Base-by-base conservation (phyloP, 2,113 vertebrate genomes). In the Sturnus vulgaris region DNA sequence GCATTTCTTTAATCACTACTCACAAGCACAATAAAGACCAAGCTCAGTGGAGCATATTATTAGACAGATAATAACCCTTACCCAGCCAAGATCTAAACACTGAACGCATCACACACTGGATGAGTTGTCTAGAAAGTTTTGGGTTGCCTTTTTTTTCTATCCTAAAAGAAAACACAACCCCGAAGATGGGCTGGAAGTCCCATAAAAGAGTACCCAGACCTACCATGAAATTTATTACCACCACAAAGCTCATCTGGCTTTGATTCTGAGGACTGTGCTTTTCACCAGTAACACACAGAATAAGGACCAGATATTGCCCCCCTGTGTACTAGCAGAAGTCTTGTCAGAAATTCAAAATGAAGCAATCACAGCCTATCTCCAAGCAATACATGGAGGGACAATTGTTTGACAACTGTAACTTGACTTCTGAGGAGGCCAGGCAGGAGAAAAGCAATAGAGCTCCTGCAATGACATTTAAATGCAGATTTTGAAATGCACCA, bases 21-120 rank as follows among this genome's bases (percentile, higher is more conserved):
- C 85, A 83, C 73, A 92, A 92, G 72, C 6, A 19, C 86, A 88
- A 64, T 88, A 95, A 95, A 95, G 94, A 91, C 71, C 63, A 70
- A 91, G 84, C 78, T 94, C 91, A 95, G 68, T 15, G 18, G 76
- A 93, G 92, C 90, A 83, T 73, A 53, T 86, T 95, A 95, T 94
- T 95, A 96, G 94, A 86, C 65, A 96, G 95, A 96, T 90, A 97
- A 97, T 93, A 97, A 93, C 92, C 88, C 71, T 64, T 65, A 70
- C 63, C 76, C 79, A 83, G 82, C 57, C 68, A 76, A 84, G 49
- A 92, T 73, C 73, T 95, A 92, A 85, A 75, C 25, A 59, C 50
- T 52, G 23, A 83, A 79, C 71, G 86, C 59, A 97, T 90, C 96
- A 92, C 70, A 92, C 40, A 78, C 88, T 85, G 61, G 66, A 82